Evolutionary conservation across 2,113 vertebrate species (phyloP).

Genomic region (Cochlearius cochlearius): DNA sequence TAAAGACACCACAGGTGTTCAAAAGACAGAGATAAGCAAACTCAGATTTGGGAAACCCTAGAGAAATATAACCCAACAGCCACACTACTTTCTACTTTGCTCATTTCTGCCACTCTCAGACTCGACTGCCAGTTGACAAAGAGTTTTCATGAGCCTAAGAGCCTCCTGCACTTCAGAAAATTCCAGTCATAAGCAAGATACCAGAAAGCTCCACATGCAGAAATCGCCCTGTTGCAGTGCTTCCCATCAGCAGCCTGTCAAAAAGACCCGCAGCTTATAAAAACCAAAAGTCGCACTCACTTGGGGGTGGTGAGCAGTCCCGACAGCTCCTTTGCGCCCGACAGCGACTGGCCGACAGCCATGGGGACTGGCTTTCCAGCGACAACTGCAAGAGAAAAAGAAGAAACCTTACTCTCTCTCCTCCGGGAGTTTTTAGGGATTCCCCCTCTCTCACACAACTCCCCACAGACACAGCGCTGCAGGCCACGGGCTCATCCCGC

Average conservation of each 20-base stretch:
- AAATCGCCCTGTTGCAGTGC: fast-evolving
- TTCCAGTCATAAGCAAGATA: neutral
- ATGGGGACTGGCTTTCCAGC: slow-evolving; percentile 82
- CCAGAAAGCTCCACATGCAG: neutral
- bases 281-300: slow-evolving; percentile 66
- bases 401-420: neutral
- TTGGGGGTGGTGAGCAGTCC: slow-evolving; percentile 86
- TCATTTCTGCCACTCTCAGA: neutral
- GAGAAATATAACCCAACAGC: fast-evolving
- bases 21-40: neutral
- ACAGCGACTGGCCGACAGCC: slow-evolving; percentile 77
- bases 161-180: neutral
- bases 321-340: slow-evolving; percentile 84
- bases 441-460: neutral
- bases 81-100: neutral
- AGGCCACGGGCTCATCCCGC: neutral
- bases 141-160: neutral
- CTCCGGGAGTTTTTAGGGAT: fast-evolving
- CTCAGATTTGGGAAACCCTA: neutral
- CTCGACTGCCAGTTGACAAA: fast-evolving
- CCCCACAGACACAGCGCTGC: neutral
- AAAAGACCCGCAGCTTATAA: neutral
- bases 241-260: neutral
- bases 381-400: slow-evolving; percentile 42
- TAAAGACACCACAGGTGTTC: neutral